Evolutionary conservation across 2,888 invertebrate species (phyloP).

Genomic region (Gasteruption jaculator): DNA sequence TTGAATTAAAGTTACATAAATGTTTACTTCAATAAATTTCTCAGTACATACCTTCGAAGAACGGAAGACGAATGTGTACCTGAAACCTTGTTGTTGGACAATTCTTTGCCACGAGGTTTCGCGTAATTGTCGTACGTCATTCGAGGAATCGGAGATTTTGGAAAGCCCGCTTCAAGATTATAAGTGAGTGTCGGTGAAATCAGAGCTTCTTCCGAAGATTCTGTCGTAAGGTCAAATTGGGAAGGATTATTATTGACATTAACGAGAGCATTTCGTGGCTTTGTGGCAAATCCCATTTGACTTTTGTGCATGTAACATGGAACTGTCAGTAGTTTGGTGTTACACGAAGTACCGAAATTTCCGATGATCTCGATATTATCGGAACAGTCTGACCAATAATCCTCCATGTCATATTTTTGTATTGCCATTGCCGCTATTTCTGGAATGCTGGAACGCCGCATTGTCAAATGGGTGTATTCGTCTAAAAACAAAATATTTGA

Average conservation of each 20-base stretch:
- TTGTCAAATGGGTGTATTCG: slow-evolving; percentile 39
- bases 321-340: no score
- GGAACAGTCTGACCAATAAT: slow-evolving; percentile 39
- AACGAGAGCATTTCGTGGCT: no score
- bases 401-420: slow-evolving; percentile 24
- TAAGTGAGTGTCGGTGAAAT: slow-evolving; percentile 37
- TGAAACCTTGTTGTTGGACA: no score
- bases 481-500: slow-evolving; percentile 23
- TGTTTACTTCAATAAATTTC: no score
- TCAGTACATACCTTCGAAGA: no score
- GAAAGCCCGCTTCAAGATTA: slow-evolving; percentile 24
- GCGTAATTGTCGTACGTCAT: no score
- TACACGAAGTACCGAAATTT: no score
- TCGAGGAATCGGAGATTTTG: slow-evolving; percentile 35
- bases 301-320: no score
- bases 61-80: no score
- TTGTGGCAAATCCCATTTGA: no score
- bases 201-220: slow-evolving; percentile 10
- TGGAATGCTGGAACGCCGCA: slow-evolving; percentile 35
- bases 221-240: slow-evolving; percentile 11
- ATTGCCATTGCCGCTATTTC: slow-evolving; percentile 38
- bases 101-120: no score
- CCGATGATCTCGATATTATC: slow-evolving; percentile 25
- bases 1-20: no score
- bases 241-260: not conserved